Evolutionary conservation across 2,888 invertebrate species (phyloP), one percentile per base, ranked within the genome.

Genomic region (Odontocerum albicorne): DNA sequence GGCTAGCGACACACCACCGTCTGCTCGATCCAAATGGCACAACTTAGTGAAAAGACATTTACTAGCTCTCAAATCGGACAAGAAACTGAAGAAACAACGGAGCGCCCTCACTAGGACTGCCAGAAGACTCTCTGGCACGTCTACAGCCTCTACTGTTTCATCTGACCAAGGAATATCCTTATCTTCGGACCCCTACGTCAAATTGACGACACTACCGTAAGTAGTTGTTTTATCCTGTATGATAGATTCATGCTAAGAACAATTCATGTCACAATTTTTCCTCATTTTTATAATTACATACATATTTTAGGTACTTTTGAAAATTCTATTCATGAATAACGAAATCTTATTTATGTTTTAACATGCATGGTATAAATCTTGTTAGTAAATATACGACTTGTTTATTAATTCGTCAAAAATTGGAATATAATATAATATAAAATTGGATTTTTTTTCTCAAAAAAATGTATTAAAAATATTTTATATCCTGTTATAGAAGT

Each of bases 31-130:
- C 71, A 77, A 75, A 66, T 79, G 78, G 78, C 76, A 78, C 58
- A 77, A 77, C 63, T 72, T 79, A 57, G 77, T 79, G 1, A 77
- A 77, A 66, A 71, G 76, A 31, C 78, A 79, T 64, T 68, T 79
- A 47, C 76, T 77, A 58, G 65, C 75, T 57, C 64, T 77, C 56
- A 77, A 74, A 68, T 75, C 65, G 63, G 78, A 78, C 54, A 78
- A 75, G 68, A 74, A 77, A 7, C 73, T 74, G 55, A 70, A 74
- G 64, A 66, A 76, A 54, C 77, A 77, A 66, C 71, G 75, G 62
- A 75, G 75, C 10, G 76, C 76, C 63, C 76, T 75, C 75, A 72
- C 75, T 69, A 69, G 75, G 63, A 75, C 77, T 33, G 75, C 75
- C 1, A 68, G 76, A 56, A 70, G 77, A 42, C 65, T 74, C 12